phyloP scores from a whole-genome alignment of 2,113 vertebrate genomes.

The Pelusios castaneus region DNA sequence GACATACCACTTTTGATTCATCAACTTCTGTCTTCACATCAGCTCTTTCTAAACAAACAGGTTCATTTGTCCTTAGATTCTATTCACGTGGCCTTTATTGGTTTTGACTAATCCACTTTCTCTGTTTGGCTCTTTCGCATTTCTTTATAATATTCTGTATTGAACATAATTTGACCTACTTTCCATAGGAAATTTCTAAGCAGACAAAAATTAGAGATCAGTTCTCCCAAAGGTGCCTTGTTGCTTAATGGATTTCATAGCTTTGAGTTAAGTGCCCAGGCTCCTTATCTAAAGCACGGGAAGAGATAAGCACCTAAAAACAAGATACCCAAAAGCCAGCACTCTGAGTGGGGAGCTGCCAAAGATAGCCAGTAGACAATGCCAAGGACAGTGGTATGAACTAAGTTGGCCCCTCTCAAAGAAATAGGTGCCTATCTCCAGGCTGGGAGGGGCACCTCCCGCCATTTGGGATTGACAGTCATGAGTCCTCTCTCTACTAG shows the following conservation, averaged over 20 bases:
- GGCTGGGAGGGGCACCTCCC: background rate
- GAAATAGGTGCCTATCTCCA: background rate
- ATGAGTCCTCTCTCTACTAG: background rate
- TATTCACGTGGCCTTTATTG: background rate
- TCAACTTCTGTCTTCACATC: background rate
- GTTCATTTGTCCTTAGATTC: background rate
- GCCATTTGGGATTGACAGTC: background rate
- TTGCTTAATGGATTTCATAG: background rate
- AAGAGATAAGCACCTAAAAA: background rate
- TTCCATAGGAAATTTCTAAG: background rate
- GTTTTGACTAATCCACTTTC: background rate
- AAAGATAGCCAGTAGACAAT: background rate
- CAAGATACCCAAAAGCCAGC: too few relatives aligned
- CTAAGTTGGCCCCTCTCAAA: background rate
- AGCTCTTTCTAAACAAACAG: background rate
- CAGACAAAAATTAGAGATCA: background rate
- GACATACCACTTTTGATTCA: background rate
- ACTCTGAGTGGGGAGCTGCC: background rate
- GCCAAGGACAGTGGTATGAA: background rate
- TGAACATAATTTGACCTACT: background rate
- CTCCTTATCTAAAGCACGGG: background rate
- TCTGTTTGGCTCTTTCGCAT: background rate
- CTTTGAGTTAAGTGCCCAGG: background rate
- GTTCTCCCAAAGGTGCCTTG: background rate
- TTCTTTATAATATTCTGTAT: background rate